Conservation (phyloP, 2,797 vertebrate species). For the Carduelis carduelis region DNA sequence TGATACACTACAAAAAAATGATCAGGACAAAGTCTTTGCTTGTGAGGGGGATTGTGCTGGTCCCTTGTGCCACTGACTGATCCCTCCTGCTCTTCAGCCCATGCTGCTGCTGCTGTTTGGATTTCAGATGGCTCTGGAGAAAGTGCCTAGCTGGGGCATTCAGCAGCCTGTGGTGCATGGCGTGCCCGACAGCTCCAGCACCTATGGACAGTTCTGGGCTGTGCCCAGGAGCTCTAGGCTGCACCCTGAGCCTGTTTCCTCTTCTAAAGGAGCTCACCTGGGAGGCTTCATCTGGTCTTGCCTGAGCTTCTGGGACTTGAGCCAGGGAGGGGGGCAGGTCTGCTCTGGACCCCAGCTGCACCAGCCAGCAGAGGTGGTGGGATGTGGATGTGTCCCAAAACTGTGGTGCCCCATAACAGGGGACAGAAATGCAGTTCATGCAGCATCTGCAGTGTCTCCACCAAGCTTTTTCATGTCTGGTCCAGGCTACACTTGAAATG, state of each 20-base stretch:
- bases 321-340: too few relatives aligned
- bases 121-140: background rate
- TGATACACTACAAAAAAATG: background rate
- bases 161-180: background rate
- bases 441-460: background rate
- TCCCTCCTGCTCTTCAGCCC: background rate
- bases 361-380: background rate
- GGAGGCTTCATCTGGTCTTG: background rate
- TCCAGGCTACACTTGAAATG: background rate
- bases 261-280: rapidly evolving
- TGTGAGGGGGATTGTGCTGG: background rate
- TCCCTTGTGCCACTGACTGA: too few relatives aligned
- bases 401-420: rapidly evolving
- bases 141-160: rapidly evolving
- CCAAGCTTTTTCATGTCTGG: background rate
- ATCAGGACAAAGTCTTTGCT: background rate
- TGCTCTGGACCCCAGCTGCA: background rate
- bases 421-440: background rate
- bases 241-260: background rate
- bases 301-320: background rate
- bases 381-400: background rate
- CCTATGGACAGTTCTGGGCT: background rate
- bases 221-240: background rate
- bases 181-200: background rate
- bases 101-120: background rate